Evolutionary conservation across 2,888 invertebrate genomes (phyloP), one percentile per base, ranked within the genome.

Genomic region (Stratiomys singularior): DNA sequence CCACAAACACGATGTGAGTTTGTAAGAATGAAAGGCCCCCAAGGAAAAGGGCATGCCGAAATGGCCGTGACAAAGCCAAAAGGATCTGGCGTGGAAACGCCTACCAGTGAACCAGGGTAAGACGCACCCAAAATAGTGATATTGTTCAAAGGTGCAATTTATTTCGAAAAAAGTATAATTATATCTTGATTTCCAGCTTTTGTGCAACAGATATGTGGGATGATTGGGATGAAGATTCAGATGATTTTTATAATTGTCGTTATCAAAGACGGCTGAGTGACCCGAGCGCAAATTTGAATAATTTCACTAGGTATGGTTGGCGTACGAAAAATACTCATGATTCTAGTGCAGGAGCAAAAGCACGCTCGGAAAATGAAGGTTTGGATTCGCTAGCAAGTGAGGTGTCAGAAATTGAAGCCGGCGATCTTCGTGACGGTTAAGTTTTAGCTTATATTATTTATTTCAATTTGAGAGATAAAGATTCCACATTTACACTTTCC

Each of bases 11-110:
- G 98, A 77, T 96, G 98, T 84, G 99, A 99, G 89, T 99, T 98
- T 89, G 98, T 99, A 69, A 91, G 97, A 79, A 97, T 99, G 97
- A 95, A 98, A 88, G 99, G 99, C 15, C 99, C 99, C 15, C 93
- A 94, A 84, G 97, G 96, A 81, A 98, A 97, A 89, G 96, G 96
- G 0, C 96, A 97, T 88, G 98, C 98, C 0, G 98, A 99, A 89
- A 97, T 99, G 95, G 98, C 98, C 0, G 96, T 96, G 69, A 94
- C 95, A n/a, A 93, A 96, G 84, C 95, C 96, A 28, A 94, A 93
- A 86, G 95, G 94, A 83, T 95, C 95, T 18, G 98, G 98, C 0
- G 94, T 94, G 1, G 98, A 98, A 87, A 98, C 98, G 15, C 98
- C 98, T 23, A 94, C 94, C 77, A 96, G 96, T 21, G 98, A 98